These are phyloP conservation scores for Hydrolagus affinis DNA, from an alignment of 2,113 vertebrate genomes.

Conservation along the genomic window DNA sequence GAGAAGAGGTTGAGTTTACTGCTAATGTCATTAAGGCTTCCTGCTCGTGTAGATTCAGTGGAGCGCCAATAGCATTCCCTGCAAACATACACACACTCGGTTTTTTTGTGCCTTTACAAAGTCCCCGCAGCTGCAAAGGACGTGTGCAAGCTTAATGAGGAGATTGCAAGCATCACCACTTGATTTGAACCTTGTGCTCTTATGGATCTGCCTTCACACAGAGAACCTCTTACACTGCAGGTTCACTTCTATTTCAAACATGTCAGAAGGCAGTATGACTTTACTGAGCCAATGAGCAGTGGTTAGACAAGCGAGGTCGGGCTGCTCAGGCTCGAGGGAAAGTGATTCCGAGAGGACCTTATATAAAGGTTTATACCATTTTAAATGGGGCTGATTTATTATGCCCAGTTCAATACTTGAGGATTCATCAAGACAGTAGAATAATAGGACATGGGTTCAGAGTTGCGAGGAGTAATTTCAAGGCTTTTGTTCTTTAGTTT, in stretches of 20 bases:
- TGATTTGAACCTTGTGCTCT: not conserved
- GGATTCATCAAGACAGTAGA: no score
- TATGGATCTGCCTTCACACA: not conserved
- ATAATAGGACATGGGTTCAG: no score
- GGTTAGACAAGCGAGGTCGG: no score
- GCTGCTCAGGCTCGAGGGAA: no score
- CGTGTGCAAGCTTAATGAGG: not conserved
- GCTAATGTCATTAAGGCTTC: constrained; percentile 23
- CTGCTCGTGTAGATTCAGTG: not conserved
- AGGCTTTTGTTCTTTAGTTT: no score
- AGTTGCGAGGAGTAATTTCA: no score
- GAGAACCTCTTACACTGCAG: not conserved
- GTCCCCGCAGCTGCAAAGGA: not conserved
- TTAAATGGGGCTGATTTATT: no score
- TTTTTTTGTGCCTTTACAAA: not conserved
- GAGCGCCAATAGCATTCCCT: not conserved
- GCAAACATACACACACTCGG: not conserved
- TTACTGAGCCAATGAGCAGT: no score
- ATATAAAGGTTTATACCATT: no score
- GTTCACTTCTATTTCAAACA: not conserved
- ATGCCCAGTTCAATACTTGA: no score
- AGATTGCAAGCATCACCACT: not conserved
- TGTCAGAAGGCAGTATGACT: not conserved
- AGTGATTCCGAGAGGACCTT: no score
- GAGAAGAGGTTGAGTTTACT: constrained; percentile 15